Evolutionary conservation across 2,113 vertebrate species (phyloP).

Genomic region (Colaptes auratus): DNA sequence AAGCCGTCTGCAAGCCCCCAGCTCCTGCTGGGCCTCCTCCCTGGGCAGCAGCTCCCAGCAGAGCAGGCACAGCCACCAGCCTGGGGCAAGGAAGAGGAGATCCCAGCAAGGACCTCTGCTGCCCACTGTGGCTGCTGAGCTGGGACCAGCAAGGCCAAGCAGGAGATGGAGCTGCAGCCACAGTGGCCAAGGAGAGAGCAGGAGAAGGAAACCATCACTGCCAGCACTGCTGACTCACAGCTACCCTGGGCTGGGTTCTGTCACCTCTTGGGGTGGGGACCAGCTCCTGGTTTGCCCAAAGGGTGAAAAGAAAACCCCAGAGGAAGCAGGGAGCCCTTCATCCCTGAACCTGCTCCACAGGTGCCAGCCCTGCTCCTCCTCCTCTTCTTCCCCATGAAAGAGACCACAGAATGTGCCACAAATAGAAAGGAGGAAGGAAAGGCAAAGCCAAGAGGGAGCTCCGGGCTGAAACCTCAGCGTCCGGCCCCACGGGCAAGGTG

Average conservation of each 20-base stretch:
- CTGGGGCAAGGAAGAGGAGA: background rate
- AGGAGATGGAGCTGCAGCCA: background rate
- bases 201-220: background rate
- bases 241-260: background rate
- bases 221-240: background rate
- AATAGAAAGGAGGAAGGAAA: background rate
- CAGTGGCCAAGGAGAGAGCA: background rate
- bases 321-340: fast-evolving
- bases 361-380: background rate
- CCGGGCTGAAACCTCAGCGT: background rate
- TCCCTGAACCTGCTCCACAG: fast-evolving
- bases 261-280: background rate
- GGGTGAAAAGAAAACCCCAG: background rate
- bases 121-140: background rate
- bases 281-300: background rate
- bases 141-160: background rate
- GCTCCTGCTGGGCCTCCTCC: background rate
- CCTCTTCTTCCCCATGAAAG: background rate
- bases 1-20: background rate
- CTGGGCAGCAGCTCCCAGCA: fast-evolving
- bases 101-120: background rate
- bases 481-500: background rate
- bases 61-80: fast-evolving
- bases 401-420: background rate
- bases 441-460: background rate